Conservation (phyloP, 2,113 vertebrate genomes). For the Tragelaphus scriptus region DNA sequence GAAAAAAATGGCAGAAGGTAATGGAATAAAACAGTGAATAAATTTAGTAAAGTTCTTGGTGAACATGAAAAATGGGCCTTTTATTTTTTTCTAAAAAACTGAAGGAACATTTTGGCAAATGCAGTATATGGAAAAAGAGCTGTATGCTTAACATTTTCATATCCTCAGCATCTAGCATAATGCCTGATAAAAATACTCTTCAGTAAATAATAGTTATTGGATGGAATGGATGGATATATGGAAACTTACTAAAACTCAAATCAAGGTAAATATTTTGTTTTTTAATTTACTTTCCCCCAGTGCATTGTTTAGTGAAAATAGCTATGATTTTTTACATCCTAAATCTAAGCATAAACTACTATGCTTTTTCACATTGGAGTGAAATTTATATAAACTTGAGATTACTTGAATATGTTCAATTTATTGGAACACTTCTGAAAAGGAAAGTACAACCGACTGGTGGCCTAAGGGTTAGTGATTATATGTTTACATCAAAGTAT, state of each 20-base stretch:
- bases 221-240: neutral
- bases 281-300: neutral
- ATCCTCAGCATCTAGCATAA: neutral
- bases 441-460: neutral
- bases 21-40: neutral
- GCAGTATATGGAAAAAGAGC: neutral
- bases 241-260: neutral
- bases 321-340: neutral
- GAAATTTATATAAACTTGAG: neutral
- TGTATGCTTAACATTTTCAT: neutral
- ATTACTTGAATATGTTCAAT: neutral
- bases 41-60: neutral
- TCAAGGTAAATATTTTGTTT: neutral
- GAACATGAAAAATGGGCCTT: neutral
- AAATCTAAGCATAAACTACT: neutral
- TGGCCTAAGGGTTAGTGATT: neutral
- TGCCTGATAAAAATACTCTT: neutral
- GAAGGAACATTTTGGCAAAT: neutral
- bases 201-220: neutral
- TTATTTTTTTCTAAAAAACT: neutral
- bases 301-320: neutral
- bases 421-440: neutral
- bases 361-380: neutral
- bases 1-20: neutral
- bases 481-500: constrained; percentile 20